Evolutionary conservation across 2,888 invertebrate genomes (phyloP).

Genomic region (Cerceris ruficornis): DNA sequence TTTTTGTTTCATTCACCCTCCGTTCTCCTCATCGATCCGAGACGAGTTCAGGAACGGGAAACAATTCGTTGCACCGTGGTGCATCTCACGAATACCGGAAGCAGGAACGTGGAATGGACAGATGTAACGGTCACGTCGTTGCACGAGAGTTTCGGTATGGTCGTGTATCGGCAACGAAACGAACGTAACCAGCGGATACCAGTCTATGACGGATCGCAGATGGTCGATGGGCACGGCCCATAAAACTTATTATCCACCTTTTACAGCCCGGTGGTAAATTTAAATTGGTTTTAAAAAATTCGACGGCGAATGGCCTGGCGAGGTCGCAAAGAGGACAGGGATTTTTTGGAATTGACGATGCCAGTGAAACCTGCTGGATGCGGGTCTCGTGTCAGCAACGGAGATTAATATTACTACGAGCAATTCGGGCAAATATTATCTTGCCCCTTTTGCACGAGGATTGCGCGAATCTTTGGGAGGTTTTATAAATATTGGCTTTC

Average conservation of each 20-base stretch:
- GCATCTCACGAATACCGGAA: slow-evolving; percentile 43
- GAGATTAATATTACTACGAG: slow-evolving; percentile 51
- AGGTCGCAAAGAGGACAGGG: slow-evolving; percentile 51
- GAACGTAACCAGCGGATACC: slow-evolving; percentile 50
- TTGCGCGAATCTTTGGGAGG: slow-evolving; percentile 11
- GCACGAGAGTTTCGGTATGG: slow-evolving; percentile 41
- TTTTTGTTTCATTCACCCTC: slow-evolving; percentile 24
- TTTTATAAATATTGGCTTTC: neutral
- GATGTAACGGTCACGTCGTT: slow-evolving; percentile 46
- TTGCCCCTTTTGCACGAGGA: slow-evolving; percentile 4
- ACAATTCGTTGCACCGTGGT: slow-evolving; percentile 53
- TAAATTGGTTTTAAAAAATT: slow-evolving; percentile 72
- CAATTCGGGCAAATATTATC: slow-evolving; percentile 39
- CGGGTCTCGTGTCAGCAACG: slow-evolving; percentile 23
- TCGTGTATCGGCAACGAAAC: slow-evolving; percentile 57
- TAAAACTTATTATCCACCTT: slow-evolving; percentile 76
- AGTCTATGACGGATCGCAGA: slow-evolving; percentile 69
- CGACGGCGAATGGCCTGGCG: slow-evolving; percentile 56
- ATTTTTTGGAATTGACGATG: slow-evolving; percentile 57
- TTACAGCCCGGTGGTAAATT: slow-evolving; percentile 72
- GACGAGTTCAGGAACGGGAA: slow-evolving; percentile 45
- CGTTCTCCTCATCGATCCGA: slow-evolving; percentile 39
- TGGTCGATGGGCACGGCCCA: slow-evolving; percentile 71
- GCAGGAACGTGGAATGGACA: slow-evolving; percentile 14
- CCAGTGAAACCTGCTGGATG: slow-evolving; percentile 47